Evolutionary conservation across 2,113 vertebrate species (phyloP).

Genomic region (Antigone vipio): DNA sequence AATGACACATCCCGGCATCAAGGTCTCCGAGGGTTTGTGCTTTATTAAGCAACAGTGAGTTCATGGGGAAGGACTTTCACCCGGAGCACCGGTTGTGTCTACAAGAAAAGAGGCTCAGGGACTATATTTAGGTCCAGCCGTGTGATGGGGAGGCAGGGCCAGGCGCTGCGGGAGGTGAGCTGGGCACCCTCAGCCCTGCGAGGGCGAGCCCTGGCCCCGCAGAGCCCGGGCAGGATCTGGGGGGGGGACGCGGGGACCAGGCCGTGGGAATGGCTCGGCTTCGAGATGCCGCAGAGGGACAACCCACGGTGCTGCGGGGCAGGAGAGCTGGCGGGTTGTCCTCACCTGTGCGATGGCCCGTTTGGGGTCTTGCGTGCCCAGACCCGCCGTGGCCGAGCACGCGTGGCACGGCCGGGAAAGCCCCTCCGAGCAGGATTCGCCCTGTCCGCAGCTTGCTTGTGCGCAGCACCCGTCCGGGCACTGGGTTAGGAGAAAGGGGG

Average conservation of each 20-base stretch:
- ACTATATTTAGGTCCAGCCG: conserved; percentile 17
- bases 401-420: neutral
- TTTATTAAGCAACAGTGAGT: conserved; percentile 65
- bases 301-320: accelerated
- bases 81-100: neutral
- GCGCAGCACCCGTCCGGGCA: accelerated
- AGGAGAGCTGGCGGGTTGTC: neutral
- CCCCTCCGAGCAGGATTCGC: neutral
- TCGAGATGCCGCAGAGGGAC: neutral
- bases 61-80: conserved; percentile 55
- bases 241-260: neutral
- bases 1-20: conserved; percentile 25
- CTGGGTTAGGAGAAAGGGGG: accelerated
- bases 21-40: conserved; percentile 39
- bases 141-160: neutral
- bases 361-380: neutral
- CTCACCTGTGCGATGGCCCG: accelerated
- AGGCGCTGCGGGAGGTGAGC: neutral
- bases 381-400: neutral
- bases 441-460: accelerated
- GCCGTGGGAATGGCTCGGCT: accelerated
- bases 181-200: neutral
- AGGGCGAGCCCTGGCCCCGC: neutral
- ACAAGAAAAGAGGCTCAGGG: neutral
- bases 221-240: neutral